Percentiles rank a stretch among this genome's conserved stretches.
Conservation (phyloP, 1,140 invertebrate genomes). For the Drosophila ohnishii region DNA sequence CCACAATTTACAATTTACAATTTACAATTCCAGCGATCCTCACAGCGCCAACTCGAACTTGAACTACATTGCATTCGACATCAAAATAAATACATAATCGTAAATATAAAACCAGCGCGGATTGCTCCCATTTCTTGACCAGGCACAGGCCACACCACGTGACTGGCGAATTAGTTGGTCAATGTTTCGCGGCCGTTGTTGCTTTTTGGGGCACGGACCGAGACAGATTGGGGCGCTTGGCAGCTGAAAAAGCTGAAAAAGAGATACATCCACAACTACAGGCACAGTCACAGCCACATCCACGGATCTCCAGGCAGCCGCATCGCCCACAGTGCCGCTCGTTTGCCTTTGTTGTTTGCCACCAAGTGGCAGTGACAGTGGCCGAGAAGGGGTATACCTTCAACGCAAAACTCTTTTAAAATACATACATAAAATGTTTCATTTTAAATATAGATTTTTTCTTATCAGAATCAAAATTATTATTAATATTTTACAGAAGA, state of each 20-base stretch:
- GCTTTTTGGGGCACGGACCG: slow-evolving; percentile 58
- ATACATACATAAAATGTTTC: neutral
- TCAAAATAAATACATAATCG: slow-evolving; percentile 64
- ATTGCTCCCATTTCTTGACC: slow-evolving; percentile 69
- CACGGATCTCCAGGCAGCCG: slow-evolving; percentile 66
- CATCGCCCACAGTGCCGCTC: slow-evolving; percentile 67
- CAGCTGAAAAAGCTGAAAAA: slow-evolving; percentile 32
- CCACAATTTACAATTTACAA: neutral
- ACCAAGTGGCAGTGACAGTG: slow-evolving; percentile 28
- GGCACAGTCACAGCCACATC: slow-evolving; percentile 2
- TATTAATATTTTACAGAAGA: too few relatives aligned
- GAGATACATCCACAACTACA: slow-evolving; percentile 10
- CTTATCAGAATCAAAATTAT: too few relatives aligned
- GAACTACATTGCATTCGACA: slow-evolving; percentile 74
- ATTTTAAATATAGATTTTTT: neutral
- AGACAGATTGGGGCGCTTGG: slow-evolving; percentile 36
- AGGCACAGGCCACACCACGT: slow-evolving; percentile 66
- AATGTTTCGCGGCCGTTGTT: slow-evolving; percentile 50
- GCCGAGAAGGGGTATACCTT: slow-evolving; percentile 9
- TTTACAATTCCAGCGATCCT: slow-evolving; percentile 25
- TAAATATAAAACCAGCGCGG: slow-evolving; percentile 47
- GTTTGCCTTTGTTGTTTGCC: slow-evolving; percentile 58
- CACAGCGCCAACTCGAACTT: slow-evolving; percentile 71
- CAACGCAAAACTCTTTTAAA: neutral
- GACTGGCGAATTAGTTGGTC: slow-evolving; percentile 72